phyloP scores from a whole-genome alignment of 1,140 invertebrate genomes.

The Drosophila ficusphila region DNA sequence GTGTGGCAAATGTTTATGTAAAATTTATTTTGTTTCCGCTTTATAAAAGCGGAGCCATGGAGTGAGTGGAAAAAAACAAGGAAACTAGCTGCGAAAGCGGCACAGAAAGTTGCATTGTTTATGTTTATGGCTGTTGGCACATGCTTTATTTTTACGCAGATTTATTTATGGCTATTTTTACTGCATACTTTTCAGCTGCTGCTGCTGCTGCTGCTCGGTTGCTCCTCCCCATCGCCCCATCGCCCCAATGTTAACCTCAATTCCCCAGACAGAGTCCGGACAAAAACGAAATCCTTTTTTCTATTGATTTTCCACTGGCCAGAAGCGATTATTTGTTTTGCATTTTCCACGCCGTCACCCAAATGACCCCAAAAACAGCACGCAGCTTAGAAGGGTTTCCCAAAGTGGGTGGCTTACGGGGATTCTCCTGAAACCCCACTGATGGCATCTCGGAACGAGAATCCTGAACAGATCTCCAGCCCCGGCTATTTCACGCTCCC shows the following conservation, averaged over 20 bases:
- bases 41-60: conserved; percentile 35
- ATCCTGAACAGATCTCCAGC: conserved; percentile 9
- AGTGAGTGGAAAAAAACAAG: conserved; percentile 16
- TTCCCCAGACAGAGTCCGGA: conserved; percentile 35
- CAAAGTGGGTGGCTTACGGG: not conserved
- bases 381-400: not conserved
- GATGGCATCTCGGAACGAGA: conserved; percentile 19
- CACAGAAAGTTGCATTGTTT: conserved; percentile 63
- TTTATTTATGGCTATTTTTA: conserved; percentile 66
- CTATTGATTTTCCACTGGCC: conserved; percentile 53
- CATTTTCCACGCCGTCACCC: conserved; percentile 61
- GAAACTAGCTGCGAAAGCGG: conserved; percentile 30
- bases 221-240: not conserved
- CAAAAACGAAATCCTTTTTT: conserved; percentile 39
- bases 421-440: not conserved
- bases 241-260: conserved; percentile 33
- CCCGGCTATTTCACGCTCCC: conserved; percentile 36
- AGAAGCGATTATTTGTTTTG: conserved; percentile 61
- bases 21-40: conserved; percentile 72
- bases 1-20: conserved; percentile 71
- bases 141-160: conserved; percentile 61
- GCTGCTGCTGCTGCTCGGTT: not conserved
- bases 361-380: conserved; percentile 50
- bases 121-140: conserved; percentile 64
- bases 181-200: conserved; percentile 53